Evolutionary conservation across 2,888 invertebrate genomes (phyloP), one percentile per base, ranked within the genome.

Genomic region (Leptopilina myrica): DNA sequence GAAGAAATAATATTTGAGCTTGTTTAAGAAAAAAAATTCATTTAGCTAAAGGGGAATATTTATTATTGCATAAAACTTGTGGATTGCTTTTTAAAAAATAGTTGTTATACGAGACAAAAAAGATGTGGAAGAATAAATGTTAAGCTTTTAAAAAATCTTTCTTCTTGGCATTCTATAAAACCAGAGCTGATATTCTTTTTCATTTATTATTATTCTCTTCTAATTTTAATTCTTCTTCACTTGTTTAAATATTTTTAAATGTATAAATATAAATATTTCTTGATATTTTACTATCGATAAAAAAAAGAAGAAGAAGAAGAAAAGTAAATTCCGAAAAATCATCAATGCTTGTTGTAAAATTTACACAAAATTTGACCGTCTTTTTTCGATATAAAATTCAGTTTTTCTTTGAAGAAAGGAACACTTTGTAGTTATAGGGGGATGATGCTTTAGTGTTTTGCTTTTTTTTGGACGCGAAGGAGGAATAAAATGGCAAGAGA

Each of bases 61-160:
- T 62, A 20, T 62, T 62, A 20, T 62, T 62, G 62, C 20, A 62
- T 62, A 62, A 62, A 62, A 62, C 62, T 62, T 62, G 62, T 62
- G 9, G 8, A 62, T 62, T 62, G 62, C 62, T 62, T 62, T 62
- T 62, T 5, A 62, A 62, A 62, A n/a, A 62, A 62, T 62, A 0
- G 33, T 33, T 33, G 20, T 62, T 62, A 20, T 62, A 62, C 9
- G 20, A 62, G 20, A 9, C 8, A 15, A 20, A 62, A 15, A 62
- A 20, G 20, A 62, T 20, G 9, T 8, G n/a, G 9, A 9, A 8
- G 62, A 62, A 62, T 20, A 20, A 20, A 62, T 20, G 62, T 20
- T 62, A 62, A 62, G 62, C 62, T 62, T 62, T 62, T 9, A 62
- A 62, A 62, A 62, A 20, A 49, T 20, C 62, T 62, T 62, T 62